A percentile compares a stretch with the other conserved stretches of the same genome.
phyloP scores from a whole-genome alignment of 2,113 vertebrate species.

The Alligator sinensis region DNA sequence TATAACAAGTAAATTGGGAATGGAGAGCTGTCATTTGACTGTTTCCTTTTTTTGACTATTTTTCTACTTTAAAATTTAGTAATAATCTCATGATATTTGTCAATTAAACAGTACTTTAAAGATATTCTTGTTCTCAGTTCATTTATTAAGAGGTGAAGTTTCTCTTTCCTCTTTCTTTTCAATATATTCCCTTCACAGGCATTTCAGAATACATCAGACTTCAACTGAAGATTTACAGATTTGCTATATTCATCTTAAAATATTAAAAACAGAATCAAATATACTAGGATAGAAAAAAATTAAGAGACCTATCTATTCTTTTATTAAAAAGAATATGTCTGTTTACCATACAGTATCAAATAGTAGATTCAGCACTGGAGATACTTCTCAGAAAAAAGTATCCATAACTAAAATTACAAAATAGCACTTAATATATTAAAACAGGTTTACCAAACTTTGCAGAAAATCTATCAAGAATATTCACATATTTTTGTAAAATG shows the following conservation, averaged over 20 bases:
- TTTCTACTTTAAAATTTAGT: background rate
- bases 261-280: slow-evolving; percentile 6
- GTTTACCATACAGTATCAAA: background rate
- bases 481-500: background rate
- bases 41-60: background rate
- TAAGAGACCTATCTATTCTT: background rate
- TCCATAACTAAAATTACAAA: slow-evolving; percentile 5
- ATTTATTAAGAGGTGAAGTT: background rate
- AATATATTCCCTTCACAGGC: background rate
- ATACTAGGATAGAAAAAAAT: background rate
- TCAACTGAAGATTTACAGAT: background rate
- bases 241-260: slow-evolving; percentile 6
- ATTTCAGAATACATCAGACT: background rate
- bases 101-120: background rate
- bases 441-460: slow-evolving; percentile 12
- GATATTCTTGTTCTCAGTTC: background rate
- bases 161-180: background rate
- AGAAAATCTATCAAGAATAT: background rate
- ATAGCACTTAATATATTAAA: background rate
- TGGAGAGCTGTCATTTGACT: background rate
- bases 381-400: background rate
- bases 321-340: background rate
- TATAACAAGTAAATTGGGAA: background rate
- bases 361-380: background rate
- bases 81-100: background rate